These are phyloP conservation scores for Hyposmocoma kahamanoa DNA, from an alignment of 1,140 invertebrate species.

Conservation along the genomic window DNA sequence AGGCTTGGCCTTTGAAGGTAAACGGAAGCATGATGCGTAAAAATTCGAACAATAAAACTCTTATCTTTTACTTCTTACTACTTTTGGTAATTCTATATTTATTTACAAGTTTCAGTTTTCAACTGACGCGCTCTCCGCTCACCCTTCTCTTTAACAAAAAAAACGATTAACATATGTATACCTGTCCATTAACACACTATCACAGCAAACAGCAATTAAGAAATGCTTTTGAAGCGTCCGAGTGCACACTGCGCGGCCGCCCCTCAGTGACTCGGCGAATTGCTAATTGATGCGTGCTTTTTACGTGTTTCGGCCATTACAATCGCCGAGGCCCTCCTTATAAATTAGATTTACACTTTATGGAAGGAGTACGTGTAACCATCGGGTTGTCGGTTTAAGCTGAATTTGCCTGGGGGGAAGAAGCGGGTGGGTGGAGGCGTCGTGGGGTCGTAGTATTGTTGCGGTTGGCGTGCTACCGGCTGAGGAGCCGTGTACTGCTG, in stretches of 20 bases:
- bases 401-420: conserved; percentile 87
- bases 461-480: conserved; percentile 27
- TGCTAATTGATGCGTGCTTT: conserved; percentile 51
- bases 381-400: conserved; percentile 87
- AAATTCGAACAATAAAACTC: too few relatives aligned
- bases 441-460: conserved; percentile 74
- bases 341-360: conserved; percentile 71
- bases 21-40: too few relatives aligned
- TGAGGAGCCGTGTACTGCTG: conserved; percentile 53
- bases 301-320: conserved; percentile 39
- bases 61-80: too few relatives aligned
- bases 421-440: conserved; percentile 82
- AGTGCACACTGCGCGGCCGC: conserved; percentile 26
- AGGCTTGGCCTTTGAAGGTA: too few relatives aligned
- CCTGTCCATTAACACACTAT: conserved; percentile 64
- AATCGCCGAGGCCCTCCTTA: conserved; percentile 39
- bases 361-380: conserved; percentile 89
- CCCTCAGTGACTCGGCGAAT: conserved; percentile 52
- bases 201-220: conserved; percentile 68
- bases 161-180: conserved; percentile 39
- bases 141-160: conserved; percentile 40
- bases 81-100: conserved; percentile 40
- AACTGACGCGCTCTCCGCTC: conserved; percentile 25
- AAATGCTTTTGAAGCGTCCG: conserved; percentile 54
- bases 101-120: conserved; percentile 61